These are phyloP conservation scores for Muscicapa adusta DNA, from an alignment of 2,113 vertebrate genomes.

Conservation along the genomic window DNA sequence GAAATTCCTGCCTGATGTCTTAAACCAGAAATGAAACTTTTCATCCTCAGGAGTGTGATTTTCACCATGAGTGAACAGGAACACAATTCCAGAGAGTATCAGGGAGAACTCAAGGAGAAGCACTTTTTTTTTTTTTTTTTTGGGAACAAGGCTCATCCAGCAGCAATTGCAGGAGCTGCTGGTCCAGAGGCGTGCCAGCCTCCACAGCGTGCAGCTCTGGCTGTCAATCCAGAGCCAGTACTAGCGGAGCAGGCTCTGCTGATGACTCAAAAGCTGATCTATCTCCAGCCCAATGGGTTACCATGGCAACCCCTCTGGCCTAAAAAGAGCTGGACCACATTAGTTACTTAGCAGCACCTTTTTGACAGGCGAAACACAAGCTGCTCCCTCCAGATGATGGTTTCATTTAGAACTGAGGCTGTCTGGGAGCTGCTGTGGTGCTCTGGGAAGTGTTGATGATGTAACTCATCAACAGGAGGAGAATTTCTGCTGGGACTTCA, in stretches of 20 bases:
- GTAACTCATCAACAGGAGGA: neutral
- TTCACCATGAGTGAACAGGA: neutral
- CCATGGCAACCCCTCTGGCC: constrained; percentile 55
- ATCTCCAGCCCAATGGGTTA: constrained; percentile 12
- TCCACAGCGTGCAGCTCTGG: constrained; percentile 26
- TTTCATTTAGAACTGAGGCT: constrained; percentile 13
- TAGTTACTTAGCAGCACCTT: constrained; percentile 59
- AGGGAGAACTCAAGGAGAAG: neutral
- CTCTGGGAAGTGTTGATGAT: neutral
- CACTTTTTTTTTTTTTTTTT: neutral
- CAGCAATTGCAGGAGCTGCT: constrained; percentile 47
- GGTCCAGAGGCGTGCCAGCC: constrained; percentile 52
- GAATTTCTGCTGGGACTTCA: constrained; percentile 17
- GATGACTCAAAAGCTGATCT: constrained; percentile 48
- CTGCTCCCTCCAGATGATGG: constrained; percentile 54
- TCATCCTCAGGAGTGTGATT: neutral
- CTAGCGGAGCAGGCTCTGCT: constrained; percentile 20
- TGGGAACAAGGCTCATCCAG: neutral
- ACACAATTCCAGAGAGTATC: neutral
- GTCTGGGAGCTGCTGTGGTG: neutral
- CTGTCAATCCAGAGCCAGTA: constrained; percentile 29
- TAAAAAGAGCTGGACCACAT: constrained; percentile 62
- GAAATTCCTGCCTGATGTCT: neutral
- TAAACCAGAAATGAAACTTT: neutral
- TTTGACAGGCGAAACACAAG: constrained; percentile 62